Base-by-base conservation (phyloP, 1,140 invertebrate genomes). In the Bicyclus anynana region DNA sequence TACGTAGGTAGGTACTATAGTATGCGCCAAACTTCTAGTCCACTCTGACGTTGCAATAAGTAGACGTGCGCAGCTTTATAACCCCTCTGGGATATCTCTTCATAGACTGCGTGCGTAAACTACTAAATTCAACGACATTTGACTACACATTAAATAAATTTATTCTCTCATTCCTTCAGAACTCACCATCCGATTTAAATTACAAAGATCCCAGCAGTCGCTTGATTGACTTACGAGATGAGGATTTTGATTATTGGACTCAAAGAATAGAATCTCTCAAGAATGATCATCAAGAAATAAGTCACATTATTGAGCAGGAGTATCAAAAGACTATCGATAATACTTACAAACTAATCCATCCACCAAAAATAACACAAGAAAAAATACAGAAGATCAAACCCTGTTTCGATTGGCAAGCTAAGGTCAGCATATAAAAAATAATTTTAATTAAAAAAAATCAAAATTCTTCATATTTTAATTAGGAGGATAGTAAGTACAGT, bases 281-380 rank as follows among this genome's bases (percentile, higher is more conserved):
- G 60, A 78, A 80, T 59, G 81, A 87, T 63, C 84, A 87, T 63
- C 66, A 76, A 55, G 21, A 67, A 20, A 84, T 87, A 12, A 82
- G 82, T 61, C 75, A 82, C 63, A 84, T 87, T 48, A 76, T 87
- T 46, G 80, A 84, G 66, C 20, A 67, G 1, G 80, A 87, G 71
- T 87, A 81, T 63, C 71, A 80, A 42, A 77, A 72, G 63, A 77
- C 74, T 5, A 70, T 84, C 20, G 66, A 84, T 56, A 69, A 62
- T 51, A 74, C 70, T 7, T 72, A 70, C 29, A 68, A 77, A 49
- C 54, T 70, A 50, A 70, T 69, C 56, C 57, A 72, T 57, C 20
- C 62, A 42, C 67, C 71, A 37, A 72, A 67, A 59, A 57, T 73
- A 20, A 69, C 69, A 9, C 57, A 76, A 9, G 77, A 82, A 51